phyloP scores from a whole-genome alignment of 2,113 vertebrate species.

The Phaetusa simplex region DNA sequence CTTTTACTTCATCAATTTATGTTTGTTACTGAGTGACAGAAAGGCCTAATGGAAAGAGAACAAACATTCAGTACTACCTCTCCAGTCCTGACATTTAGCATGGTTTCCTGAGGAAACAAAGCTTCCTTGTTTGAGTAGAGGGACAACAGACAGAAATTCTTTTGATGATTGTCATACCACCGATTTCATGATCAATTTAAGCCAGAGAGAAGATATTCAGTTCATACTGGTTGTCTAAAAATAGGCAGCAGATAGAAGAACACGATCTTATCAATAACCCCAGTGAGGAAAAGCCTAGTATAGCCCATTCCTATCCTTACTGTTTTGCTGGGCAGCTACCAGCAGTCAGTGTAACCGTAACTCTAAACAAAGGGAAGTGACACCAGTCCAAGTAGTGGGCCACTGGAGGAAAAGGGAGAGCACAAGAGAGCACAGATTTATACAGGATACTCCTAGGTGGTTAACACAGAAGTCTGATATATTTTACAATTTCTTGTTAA shows the following conservation, averaged over 20 bases:
- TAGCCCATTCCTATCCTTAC: neutral
- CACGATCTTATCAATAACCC: neutral
- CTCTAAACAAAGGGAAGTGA: neutral
- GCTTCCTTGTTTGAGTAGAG: neutral
- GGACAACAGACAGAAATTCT: neutral
- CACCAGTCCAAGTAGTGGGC: neutral
- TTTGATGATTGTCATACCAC: neutral
- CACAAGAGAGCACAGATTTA: neutral
- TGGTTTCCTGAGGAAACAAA: neutral
- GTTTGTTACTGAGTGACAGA: neutral
- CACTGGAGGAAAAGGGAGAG: neutral
- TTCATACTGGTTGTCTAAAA: neutral
- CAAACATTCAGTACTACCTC: neutral
- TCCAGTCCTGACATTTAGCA: neutral
- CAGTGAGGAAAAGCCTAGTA: neutral
- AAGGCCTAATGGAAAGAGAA: neutral
- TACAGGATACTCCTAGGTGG: neutral
- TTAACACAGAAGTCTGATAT: neutral
- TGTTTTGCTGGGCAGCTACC: neutral
- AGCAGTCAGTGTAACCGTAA: neutral
- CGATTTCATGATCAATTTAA: neutral
- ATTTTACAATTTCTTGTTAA: neutral
- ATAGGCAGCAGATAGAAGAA: neutral
- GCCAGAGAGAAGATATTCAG: neutral
- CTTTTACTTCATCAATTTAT: neutral